A percentile compares a stretch with the other conserved stretches of the same genome.
Conservation (phyloP, 2,888 invertebrate species). For the Ophion ventricosus region DNA sequence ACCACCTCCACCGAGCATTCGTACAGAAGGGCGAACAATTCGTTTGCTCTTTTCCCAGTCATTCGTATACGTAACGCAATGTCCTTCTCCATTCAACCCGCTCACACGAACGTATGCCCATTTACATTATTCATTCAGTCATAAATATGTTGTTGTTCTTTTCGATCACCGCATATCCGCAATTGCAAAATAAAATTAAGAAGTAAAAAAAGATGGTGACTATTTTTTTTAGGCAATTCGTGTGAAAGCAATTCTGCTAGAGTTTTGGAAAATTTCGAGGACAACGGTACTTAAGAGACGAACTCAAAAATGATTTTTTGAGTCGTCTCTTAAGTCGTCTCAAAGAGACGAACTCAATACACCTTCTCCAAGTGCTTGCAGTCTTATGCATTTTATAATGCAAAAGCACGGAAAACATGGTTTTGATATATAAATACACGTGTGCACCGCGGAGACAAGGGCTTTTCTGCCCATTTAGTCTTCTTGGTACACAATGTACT, state of each 20-base stretch:
- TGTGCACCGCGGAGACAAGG: no score
- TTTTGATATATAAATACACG: no score
- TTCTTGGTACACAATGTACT: no score
- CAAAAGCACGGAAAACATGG: no score
- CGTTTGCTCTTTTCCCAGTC: slow-evolving; percentile 35
- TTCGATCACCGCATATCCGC: neutral
- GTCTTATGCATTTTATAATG: no score
- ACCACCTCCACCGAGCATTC: slow-evolving; percentile 35
- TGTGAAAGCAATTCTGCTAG: neutral
- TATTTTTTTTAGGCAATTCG: neutral
- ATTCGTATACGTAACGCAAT: slow-evolving; percentile 25
- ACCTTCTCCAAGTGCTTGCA: no score
- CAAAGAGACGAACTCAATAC: no score
- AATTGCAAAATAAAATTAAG: neutral
- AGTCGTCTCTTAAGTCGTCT: no score
- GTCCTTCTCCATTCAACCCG: neutral
- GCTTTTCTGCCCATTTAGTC: no score
- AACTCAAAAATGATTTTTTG: no score
- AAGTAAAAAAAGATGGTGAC: neutral
- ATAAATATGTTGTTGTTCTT: neutral
- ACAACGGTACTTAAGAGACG: no score
- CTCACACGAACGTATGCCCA: slow-evolving; percentile 1
- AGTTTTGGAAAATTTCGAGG: neutral
- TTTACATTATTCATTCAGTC: neutral
- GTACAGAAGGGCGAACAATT: slow-evolving; percentile 27